phyloP scores from a whole-genome alignment of 64 coral and sea anemone genomes.

The Dendronephthya gigantea region DNA sequence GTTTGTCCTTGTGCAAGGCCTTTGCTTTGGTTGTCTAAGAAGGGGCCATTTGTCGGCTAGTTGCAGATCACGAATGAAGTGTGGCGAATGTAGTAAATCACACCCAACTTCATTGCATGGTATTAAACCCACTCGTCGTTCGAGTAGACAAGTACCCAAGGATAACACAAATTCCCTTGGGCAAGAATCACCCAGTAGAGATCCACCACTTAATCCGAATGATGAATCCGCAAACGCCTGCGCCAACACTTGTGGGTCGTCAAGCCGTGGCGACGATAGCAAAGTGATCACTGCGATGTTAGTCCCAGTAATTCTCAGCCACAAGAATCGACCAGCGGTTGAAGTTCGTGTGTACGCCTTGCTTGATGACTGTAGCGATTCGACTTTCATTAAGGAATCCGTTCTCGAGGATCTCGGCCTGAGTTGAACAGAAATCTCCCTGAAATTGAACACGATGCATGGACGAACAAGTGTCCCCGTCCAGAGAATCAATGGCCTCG shows the following conservation, averaged over 20 bases:
- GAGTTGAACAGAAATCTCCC: not conserved
- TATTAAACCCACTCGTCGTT: not conserved
- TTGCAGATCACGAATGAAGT: constrained; percentile 17
- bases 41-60: constrained; percentile 21
- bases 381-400: not conserved
- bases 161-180: not conserved
- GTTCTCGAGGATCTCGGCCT: not conserved
- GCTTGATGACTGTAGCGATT: not conserved
- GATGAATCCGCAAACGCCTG: not conserved
- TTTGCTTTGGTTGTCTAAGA: constrained; percentile 30
- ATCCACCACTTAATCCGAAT: not conserved
- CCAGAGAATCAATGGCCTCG: not conserved
- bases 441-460: not conserved
- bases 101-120: constrained; percentile 27
- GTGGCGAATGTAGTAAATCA: not conserved
- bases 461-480: not conserved
- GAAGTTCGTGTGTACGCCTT: not conserved
- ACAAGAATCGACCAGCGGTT: not conserved
- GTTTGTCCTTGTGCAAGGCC: not conserved
- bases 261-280: not conserved
- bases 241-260: not conserved
- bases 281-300: not conserved
- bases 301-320: not conserved
- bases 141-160: not conserved
- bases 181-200: not conserved